Evolutionary conservation across 2,888 invertebrate genomes (phyloP), one percentile per base, ranked within the genome.

Genomic region (Drosophila fungiperda): DNA sequence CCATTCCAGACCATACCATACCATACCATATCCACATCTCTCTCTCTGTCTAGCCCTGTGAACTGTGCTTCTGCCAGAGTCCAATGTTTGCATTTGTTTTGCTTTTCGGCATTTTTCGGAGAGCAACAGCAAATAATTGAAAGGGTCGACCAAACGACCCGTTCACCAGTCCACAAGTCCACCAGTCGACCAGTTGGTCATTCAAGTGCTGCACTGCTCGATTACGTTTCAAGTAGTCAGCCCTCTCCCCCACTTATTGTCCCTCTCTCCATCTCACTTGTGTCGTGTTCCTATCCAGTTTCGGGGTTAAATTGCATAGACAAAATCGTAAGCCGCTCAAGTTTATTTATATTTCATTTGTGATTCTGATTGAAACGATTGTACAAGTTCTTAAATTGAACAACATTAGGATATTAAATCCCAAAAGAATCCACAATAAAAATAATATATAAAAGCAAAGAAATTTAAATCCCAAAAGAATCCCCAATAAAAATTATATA

Each of bases 51-150:
- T 67, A 68, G 67, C 63, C 42, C 45, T 48, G 35, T 42, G 49
- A 60, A 40, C 65, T 55, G 66, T 52, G 64, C 58, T 78, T 38
- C 65, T 69, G 76, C 40, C 50, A 63, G 29, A 36, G 71, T 57
- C 52, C 80, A 76, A 82, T 86, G 89, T 86, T 90, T 86, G 90
- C 88, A 88, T 90, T 88, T 90, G 88, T 90, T 86, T 88, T 89
- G 82, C 82, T 87, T 89, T 81, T 87, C 75, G 84, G 84, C 76
- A 83, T 84, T 83, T 73, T 81, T 80, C 71, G 71, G 67, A 70
- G 77, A 75, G 73, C 62, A 83, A 80, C 69, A 78, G 87, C 85
- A 85, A 89, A 90, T 85, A 90, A 85, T 85, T 87, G 88, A 89
- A 85, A 85, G 85, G 90, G 90, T 84, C 76, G 79, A 65, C 63